Percentiles rank a stretch among this genome's conserved stretches.
phyloP scores from a whole-genome alignment of 2,888 invertebrate species.

The Dorcus parallelipipedus region DNA sequence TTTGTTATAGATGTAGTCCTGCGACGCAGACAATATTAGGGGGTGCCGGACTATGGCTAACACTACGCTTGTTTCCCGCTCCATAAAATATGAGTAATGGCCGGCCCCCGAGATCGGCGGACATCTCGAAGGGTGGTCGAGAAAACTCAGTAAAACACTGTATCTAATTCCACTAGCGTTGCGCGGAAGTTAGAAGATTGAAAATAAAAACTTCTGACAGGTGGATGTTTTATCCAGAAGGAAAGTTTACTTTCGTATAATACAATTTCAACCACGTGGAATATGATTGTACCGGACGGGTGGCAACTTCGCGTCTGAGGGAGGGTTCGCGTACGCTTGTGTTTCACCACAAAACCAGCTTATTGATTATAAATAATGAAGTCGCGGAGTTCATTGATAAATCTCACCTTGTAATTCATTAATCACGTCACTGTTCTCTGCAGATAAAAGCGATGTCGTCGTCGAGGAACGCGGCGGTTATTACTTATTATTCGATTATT shows the following conservation, averaged over 20 bases:
- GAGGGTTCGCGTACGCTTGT: background rate
- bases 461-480: conserved; percentile 17
- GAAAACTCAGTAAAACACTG: conserved; percentile 1
- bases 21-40: conserved; percentile 19
- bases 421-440: conserved; percentile 23
- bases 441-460: conserved; percentile 28
- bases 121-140: background rate
- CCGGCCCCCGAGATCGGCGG: background rate
- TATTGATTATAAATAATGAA: conserved; percentile 29
- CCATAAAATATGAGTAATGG: conserved; percentile 26
- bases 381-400: conserved; percentile 22
- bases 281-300: conserved; percentile 12
- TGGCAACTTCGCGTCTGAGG: background rate
- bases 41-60: background rate
- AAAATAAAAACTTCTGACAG: conserved; percentile 18
- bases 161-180: conserved; percentile 2
- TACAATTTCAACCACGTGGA: conserved; percentile 14
- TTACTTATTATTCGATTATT: conserved; percentile 29
- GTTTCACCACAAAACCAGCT: conserved; percentile 20
- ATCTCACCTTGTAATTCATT: conserved; percentile 25
- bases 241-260: conserved; percentile 14
- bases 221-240: conserved; percentile 13
- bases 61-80: conserved; percentile 20
- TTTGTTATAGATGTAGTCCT: conserved; percentile 28
- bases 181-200: conserved; percentile 1